Percentiles rank a stretch among this genome's conserved stretches.
phyloP scores from a whole-genome alignment of 92 coral and sea anemone species.

The Isaurus tuberculatus region DNA sequence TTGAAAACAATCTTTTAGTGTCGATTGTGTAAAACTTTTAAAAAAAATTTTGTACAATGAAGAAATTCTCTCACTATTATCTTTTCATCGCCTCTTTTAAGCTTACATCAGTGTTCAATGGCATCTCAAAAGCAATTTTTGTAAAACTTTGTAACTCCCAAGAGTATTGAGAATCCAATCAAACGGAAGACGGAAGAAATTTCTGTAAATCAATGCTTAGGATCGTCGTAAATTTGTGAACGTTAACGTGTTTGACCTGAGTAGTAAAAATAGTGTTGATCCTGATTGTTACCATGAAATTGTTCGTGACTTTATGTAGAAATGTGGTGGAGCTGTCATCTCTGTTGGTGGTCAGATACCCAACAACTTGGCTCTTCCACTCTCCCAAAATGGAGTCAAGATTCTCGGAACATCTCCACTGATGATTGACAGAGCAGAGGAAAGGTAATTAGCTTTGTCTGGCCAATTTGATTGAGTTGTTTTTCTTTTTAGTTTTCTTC shows the following conservation, averaged over 20 bases:
- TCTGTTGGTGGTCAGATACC: constrained; percentile 99
- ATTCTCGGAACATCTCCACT: constrained; percentile 94
- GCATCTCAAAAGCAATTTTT: no score
- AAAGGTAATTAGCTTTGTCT: constrained; percentile 66
- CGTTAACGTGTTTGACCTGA: background rate
- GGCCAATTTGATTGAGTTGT: background rate
- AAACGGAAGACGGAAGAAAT: no score
- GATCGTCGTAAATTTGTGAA: no score
- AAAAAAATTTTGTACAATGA: no score
- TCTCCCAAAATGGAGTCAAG: constrained; percentile 85
- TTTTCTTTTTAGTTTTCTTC: background rate
- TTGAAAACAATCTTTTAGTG: no score
- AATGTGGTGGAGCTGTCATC: constrained; percentile 79
- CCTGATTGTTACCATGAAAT: background rate
- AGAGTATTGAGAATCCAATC: no score
- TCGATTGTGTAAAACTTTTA: no score
- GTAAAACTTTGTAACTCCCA: no score
- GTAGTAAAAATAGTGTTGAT: background rate
- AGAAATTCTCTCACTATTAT: no score
- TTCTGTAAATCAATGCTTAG: no score
- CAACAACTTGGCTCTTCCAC: constrained; percentile 91
- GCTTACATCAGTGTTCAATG: no score
- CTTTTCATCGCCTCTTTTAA: no score
- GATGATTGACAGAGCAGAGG: constrained; percentile 98
- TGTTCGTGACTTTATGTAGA: constrained; percentile 38